phyloP scores from a whole-genome alignment of 2,797 vertebrate species.

The Hyperoplus lanceolatus region DNA sequence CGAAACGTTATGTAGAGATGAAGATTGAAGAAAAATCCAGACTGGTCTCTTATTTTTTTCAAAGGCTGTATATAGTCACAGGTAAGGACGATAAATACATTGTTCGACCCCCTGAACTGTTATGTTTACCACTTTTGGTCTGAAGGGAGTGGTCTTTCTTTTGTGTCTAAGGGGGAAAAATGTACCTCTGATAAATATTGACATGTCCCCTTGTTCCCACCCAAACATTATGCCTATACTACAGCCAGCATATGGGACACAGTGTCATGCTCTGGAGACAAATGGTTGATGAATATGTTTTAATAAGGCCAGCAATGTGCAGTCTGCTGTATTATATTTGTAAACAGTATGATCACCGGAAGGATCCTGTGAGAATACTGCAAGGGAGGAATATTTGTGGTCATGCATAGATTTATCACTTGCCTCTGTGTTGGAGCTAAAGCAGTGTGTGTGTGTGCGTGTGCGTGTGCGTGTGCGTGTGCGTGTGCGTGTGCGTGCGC shows the following conservation, averaged over 20 bases:
- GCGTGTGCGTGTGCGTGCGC: slow-evolving; percentile 34
- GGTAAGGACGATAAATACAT: no score
- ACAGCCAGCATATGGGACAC: slow-evolving; percentile 47
- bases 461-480: neutral
- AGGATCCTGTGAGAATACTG: slow-evolving; percentile 20
- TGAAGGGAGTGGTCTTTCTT: no score
- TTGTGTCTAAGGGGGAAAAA: no score
- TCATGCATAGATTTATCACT: slow-evolving; percentile 47
- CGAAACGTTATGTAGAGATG: no score
- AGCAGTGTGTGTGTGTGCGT: slow-evolving; percentile 14
- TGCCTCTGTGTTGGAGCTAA: slow-evolving; percentile 41
- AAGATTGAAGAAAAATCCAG: no score
- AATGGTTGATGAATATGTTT: slow-evolving; percentile 37
- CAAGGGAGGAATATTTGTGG: slow-evolving; percentile 28
- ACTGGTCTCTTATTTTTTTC: no score
- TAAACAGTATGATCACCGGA: slow-evolving; percentile 32
- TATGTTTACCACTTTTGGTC: no score
- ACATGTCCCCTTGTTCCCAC: no score
- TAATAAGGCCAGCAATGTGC: slow-evolving; percentile 19
- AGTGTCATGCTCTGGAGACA: slow-evolving; percentile 7
- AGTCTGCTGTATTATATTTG: slow-evolving; percentile 27
- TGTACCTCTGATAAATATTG: no score
- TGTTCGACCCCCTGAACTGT: no score
- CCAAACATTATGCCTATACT: no score
- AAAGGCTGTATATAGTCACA: no score